These are phyloP conservation scores for Sycon ciliatum DNA, from an alignment of 37 sponge, comb jelly and placozoan genomes.

Conservation along the genomic window DNA sequence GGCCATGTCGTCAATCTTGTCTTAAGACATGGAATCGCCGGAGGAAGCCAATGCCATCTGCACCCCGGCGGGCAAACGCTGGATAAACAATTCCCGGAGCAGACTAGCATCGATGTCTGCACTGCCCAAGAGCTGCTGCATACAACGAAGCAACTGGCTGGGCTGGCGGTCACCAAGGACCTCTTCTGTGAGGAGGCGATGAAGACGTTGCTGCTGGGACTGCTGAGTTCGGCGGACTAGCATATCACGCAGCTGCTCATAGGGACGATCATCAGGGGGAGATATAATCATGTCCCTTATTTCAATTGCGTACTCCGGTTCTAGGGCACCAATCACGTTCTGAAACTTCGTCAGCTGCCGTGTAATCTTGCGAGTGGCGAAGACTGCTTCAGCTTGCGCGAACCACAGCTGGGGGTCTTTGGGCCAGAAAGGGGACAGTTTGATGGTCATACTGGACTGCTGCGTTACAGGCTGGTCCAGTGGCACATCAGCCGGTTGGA, in stretches of 20 bases:
- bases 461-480: too few relatives aligned
- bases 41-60: too few relatives aligned
- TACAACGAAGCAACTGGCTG: conserved; percentile 21
- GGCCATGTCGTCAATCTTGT: too few relatives aligned
- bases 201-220: conserved; percentile 21
- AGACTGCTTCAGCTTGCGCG: conserved; percentile 57
- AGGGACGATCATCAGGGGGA: conserved; percentile 18
- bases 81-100: too few relatives aligned
- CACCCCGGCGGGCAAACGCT: too few relatives aligned
- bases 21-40: not conserved
- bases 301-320: conserved; percentile 42
- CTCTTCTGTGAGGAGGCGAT: conserved; percentile 16
- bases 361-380: conserved; percentile 32
- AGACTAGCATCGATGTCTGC: too few relatives aligned
- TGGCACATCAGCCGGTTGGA: too few relatives aligned
- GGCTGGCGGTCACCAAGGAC: conserved; percentile 29
- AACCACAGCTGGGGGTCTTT: conserved; percentile 47
- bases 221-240: conserved; percentile 28
- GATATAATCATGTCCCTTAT: conserved; percentile 35
- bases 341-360: conserved; percentile 31
- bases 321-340: conserved; percentile 32
- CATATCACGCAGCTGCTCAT: not conserved
- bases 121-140: conserved; percentile 32
- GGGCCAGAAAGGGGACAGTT: conserved; percentile 61
- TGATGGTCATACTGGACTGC: too few relatives aligned